Conservation (phyloP, 2,113 vertebrate genomes). For the Gyps fulvus region DNA sequence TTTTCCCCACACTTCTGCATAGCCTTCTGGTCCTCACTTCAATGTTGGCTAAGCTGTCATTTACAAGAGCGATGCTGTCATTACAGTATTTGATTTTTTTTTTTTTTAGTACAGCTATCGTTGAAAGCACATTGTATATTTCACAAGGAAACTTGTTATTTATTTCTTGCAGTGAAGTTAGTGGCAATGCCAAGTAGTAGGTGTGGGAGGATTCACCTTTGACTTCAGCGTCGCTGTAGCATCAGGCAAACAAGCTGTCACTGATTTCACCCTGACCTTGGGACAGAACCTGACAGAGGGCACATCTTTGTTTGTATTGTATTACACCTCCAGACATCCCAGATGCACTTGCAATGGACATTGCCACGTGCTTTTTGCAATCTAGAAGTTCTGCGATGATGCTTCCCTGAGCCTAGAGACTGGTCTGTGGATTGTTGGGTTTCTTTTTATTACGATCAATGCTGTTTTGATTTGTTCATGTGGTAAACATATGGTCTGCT, state of each 20-base stretch:
- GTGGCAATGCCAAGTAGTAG: neutral
- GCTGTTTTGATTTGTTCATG: neutral
- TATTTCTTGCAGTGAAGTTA: neutral
- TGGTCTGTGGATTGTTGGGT: accelerated
- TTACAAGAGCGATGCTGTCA: conserved; percentile 35
- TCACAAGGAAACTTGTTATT: neutral
- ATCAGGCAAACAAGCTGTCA: neutral
- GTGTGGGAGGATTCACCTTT: neutral
- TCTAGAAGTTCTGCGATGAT: neutral
- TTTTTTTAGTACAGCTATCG: neutral
- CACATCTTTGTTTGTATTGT: neutral
- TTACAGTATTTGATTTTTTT: neutral
- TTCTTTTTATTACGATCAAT: neutral
- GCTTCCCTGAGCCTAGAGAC: neutral
- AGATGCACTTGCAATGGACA: neutral
- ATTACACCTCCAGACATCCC: neutral
- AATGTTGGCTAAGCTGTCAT: conserved; percentile 52
- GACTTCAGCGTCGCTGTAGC: neutral
- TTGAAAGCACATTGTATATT: neutral
- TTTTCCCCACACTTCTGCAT: conserved; percentile 32
- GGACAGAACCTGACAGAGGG: neutral
- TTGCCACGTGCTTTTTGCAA: neutral
- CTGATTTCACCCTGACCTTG: neutral
- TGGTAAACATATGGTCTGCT: neutral
- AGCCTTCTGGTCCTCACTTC: conserved; percentile 47